These are phyloP conservation scores for Ciconia maguari DNA, from an alignment of 2,113 vertebrate genomes.

Conservation along the genomic window DNA sequence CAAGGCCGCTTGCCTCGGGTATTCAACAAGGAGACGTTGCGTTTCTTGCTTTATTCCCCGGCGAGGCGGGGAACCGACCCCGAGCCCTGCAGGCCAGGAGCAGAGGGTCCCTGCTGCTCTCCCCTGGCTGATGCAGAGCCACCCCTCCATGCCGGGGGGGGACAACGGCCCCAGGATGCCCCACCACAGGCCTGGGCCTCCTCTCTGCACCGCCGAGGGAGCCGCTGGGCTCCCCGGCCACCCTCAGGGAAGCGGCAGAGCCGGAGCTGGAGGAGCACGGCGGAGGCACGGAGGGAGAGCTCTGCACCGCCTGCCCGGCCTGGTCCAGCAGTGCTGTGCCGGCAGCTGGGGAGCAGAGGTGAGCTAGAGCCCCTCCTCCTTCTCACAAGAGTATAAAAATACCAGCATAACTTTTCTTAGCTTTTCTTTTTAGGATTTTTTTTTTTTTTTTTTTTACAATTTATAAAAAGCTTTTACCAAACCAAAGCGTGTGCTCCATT, in stretches of 20 bases:
- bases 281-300: accelerated
- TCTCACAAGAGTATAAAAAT: slow-evolving; percentile 79
- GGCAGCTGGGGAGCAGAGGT: slow-evolving; percentile 75
- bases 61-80: accelerated
- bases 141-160: accelerated
- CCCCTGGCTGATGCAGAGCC: background rate
- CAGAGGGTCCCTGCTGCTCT: background rate
- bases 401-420: slow-evolving; percentile 54
- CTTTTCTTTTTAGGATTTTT: background rate
- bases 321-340: too few species aligned
- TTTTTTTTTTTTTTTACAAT: slow-evolving; percentile 53
- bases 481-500: slow-evolving; percentile 25
- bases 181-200: too few species aligned
- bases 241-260: background rate
- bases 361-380: slow-evolving; percentile 57
- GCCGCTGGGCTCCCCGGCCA: background rate
- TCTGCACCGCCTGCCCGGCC: background rate
- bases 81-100: too few species aligned
- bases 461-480: slow-evolving; percentile 77
- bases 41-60: background rate
- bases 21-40: background rate
- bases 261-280: too few species aligned
- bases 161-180: accelerated
- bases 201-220: too few species aligned
- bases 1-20: background rate